A percentile compares a stretch with the other conserved stretches of the same genome.
Evolutionary conservation across 2,888 invertebrate genomes (phyloP).

Genomic region (Eubasilissa splendida): DNA sequence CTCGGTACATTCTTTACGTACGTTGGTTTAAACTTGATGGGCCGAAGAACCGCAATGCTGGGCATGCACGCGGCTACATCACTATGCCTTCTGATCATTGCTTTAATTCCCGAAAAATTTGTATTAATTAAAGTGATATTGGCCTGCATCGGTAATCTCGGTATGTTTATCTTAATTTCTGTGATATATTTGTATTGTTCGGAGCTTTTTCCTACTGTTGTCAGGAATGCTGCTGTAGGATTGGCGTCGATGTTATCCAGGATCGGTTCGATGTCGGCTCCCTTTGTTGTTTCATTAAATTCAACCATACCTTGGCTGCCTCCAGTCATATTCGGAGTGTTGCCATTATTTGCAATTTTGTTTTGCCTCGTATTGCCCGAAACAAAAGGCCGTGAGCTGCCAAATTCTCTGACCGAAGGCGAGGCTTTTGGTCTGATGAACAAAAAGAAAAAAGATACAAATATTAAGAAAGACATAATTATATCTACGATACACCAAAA

Average conservation of each 20-base stretch:
- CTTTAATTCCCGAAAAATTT: constrained; percentile 56
- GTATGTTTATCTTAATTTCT: constrained; percentile 81
- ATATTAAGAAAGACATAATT: not conserved
- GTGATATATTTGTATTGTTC: constrained; percentile 83
- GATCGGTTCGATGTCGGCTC: constrained; percentile 81
- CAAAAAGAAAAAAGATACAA: not conserved
- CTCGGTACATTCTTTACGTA: constrained; percentile 34
- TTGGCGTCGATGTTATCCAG: constrained; percentile 82
- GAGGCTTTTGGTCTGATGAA: constrained; percentile 69
- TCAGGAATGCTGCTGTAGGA: constrained; percentile 83
- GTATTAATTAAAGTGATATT: constrained; percentile 68
- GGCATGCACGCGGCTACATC: constrained; percentile 23
- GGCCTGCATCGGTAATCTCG: constrained; percentile 78
- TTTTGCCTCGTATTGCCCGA: constrained; percentile 77
- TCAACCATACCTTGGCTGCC: constrained; percentile 69
- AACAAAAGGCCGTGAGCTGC: constrained; percentile 76
- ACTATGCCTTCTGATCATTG: constrained; percentile 44
- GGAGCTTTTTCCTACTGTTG: constrained; percentile 84
- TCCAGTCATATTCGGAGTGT: constrained; percentile 75
- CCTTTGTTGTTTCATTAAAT: constrained; percentile 75
- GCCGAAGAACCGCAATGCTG: constrained; percentile 32
- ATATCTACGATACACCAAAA: too few relatives aligned
- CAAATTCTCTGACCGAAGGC: constrained; percentile 79
- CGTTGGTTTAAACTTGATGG: constrained; percentile 39
- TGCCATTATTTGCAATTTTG: constrained; percentile 73